Evolutionary conservation across 2,113 vertebrate genomes (phyloP), one percentile per base, ranked within the genome.

Genomic region (Clinocottus analis): DNA sequence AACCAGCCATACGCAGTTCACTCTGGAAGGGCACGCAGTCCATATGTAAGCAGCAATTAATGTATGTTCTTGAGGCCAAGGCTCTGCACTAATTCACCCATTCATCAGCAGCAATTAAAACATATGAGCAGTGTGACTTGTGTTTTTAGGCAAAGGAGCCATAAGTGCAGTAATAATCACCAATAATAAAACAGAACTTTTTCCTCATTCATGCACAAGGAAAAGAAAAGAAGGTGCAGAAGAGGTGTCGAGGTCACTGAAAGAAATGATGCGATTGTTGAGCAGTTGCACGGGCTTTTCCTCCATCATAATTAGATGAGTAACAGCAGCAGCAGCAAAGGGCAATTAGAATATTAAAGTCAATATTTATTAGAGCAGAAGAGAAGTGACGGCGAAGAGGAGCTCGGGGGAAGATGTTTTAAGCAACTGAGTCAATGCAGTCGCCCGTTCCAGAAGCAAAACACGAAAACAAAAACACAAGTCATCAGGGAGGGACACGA

Each of bases 81-180:
- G 19, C 43, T 41, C 51, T 12, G 27, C 29, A 21, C 45, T 66
- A 60, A 74, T 47, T 65, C 60, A 53, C 4, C 39, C 31, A 27
- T 56, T 58, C 56, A 67, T 67, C 56, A 76, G 45, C 43, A 49
- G 17, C 9, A 64, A 43, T 79, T 74, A 62, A 41, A 41, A 41
- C n/a, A 14, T 3, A 31, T 7, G 17, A 49, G 55, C 37, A 33
- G 16, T 3, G 6, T 25, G 31, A 45, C 7, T 16, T 63, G 19
- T 37, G 69, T 41, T 61, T 55, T 25, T 25, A 55, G 11, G 23
- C 51, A 55, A 23, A 55, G 51, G 23, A 25, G 23, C 16, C 63
- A 63, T 9, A 41, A 7, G 25, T 45, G 23, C 37, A 6, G 3
- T 37, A 13, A 45, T 68, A 9, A 47, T 77, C 62, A 31, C 23